Percentiles rank a stretch among this genome's conserved stretches.
phyloP scores from a whole-genome alignment of 2,113 vertebrate species.

The Astatoreochromis straeleni region DNA sequence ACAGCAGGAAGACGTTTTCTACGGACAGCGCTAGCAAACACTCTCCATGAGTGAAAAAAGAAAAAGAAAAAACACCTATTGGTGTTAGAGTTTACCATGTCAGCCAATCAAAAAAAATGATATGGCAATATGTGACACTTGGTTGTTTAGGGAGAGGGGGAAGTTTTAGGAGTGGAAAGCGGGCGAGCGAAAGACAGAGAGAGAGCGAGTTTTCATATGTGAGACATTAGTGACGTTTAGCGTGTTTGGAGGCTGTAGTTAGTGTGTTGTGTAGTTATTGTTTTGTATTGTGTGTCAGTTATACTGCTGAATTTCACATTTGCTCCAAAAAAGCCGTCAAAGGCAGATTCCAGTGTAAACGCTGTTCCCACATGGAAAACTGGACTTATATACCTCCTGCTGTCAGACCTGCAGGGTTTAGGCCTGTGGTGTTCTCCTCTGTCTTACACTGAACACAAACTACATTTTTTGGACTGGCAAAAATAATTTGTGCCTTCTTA shows the following conservation, averaged over 20 bases:
- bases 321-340: background rate
- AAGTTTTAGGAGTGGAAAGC: background rate
- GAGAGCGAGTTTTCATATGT: background rate
- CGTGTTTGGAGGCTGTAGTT: background rate
- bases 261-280: background rate
- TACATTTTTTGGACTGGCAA: background rate
- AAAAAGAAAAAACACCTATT: background rate
- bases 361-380: background rate
- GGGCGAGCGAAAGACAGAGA: background rate
- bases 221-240: background rate
- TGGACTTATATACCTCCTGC: background rate
- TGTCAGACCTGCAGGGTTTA: background rate
- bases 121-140: background rate
- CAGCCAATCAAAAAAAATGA: background rate
- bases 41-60: background rate
- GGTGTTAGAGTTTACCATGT: background rate
- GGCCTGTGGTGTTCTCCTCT: background rate
- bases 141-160: background rate
- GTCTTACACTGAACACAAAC: background rate
- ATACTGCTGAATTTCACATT: background rate
- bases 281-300: background rate
- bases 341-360: background rate
- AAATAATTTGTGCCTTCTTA: background rate
- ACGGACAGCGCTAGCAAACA: background rate
- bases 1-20: background rate